phyloP scores from a whole-genome alignment of 2,888 invertebrate genomes.

The Tryphoninae sp. region DNA sequence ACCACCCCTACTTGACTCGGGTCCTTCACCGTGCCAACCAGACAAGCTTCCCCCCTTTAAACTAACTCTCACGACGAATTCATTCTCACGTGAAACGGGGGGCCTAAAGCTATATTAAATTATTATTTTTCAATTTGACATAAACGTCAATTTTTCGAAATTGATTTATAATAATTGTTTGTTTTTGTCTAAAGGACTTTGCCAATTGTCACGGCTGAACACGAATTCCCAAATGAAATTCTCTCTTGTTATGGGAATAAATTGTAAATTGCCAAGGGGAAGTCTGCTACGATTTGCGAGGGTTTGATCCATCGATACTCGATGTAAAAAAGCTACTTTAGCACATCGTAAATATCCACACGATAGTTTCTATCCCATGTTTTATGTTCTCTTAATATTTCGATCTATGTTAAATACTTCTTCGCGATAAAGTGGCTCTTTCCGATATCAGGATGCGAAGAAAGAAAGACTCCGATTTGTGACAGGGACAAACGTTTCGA shows the following conservation, averaged over 20 bases:
- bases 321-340: conserved; percentile 7
- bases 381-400: conserved; percentile 66
- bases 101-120: not conserved
- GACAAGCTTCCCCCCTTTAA: conserved; percentile 23
- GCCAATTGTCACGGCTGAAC: not conserved
- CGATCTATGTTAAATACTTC: conserved; percentile 66
- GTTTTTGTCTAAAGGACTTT: not conserved
- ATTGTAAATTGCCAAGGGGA: not conserved
- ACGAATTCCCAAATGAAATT: not conserved
- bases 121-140: not conserved
- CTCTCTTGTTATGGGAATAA: not conserved
- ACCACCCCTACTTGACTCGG: conserved; percentile 19
- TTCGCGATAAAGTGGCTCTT: conserved; percentile 58
- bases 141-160: no score
- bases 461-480: conserved; percentile 5
- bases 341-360: conserved; percentile 32
- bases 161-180: no score
- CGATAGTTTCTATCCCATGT: conserved; percentile 57
- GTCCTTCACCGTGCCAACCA: conserved; percentile 24
- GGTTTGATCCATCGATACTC: conserved; percentile 6
- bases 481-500: not conserved
- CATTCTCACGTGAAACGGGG: not conserved
- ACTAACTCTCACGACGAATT: not conserved
- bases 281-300: conserved; percentile 1
- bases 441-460: conserved; percentile 55